Evolutionary conservation across 2,888 invertebrate genomes (phyloP), one percentile per base, ranked within the genome.

Genomic region (Xanthia icteritia): DNA sequence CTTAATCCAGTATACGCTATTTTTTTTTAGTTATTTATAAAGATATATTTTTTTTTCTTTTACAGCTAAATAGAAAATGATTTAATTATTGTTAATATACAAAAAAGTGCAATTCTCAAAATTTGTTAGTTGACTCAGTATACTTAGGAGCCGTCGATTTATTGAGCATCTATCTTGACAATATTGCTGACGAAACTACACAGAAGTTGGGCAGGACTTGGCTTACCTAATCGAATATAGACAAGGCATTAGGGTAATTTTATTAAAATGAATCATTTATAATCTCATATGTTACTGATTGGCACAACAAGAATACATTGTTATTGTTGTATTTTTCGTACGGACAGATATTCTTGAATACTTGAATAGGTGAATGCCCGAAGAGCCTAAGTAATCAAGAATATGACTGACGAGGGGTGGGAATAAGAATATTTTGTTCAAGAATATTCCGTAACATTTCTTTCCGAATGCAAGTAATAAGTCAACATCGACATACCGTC

Each of bases 211-310:
- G 31, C 74, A 72, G 36, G 42, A 45, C 17, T 75, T 60, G 70
- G 20, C 64, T 39, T 56, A 54, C 27, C 58, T 76, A 69, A 74
- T 76, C 60, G 64, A 71, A 70, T 74, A 73, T 64, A 76, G 42
- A 63, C 64, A 63, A 67, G 39, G 63, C 60, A 79, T 76, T 76
- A 75, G 64, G 58, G 66, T 86, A 77, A 82, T 82, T 69, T 85
- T 81, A 86, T 86, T 81, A 56, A 77, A 81, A 83, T 76, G 75
- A 81, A 77, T 77, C 83, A 86, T 85, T 75, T 77, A 61, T 86
- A 86, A 83, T 86, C 86, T 71, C 73, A 51, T 79, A 83, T 23
- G 45, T 64, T 73, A 66, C 56, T 51, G 68, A 77, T 74, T 76
- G 66, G 45, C 54, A 31, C n/a, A 67, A 79, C 69, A 39, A 68